Evolutionary conservation across 92 coral and sea anemone species (phyloP).

Genomic region (Pocillopora grandis): DNA sequence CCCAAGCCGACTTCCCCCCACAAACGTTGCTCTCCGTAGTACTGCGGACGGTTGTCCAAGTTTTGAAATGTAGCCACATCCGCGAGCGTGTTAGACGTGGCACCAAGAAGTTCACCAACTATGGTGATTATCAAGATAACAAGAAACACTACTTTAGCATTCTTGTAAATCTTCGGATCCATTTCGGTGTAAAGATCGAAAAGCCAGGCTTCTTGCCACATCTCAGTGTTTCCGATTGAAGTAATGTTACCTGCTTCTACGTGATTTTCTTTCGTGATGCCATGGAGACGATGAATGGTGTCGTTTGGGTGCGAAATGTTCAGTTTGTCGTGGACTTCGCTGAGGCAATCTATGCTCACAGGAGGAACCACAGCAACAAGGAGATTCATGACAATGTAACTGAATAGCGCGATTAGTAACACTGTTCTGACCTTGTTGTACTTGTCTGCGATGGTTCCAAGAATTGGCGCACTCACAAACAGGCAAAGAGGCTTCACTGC

Average conservation of each 20-base stretch:
- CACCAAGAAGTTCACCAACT: slow-evolving; percentile 84
- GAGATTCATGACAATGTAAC: slow-evolving; percentile 72
- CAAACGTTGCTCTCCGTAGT: slow-evolving; percentile 83
- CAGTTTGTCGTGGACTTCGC: slow-evolving; percentile 76
- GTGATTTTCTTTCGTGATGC: not conserved
- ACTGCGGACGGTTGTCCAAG: slow-evolving; percentile 79
- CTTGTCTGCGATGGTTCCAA: slow-evolving; percentile 93
- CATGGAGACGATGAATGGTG: slow-evolving; percentile 25
- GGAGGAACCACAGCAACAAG: slow-evolving; percentile 87
- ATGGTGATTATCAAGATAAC: slow-evolving; percentile 70
- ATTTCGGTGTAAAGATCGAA: slow-evolving; percentile 79
- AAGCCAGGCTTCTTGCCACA: slow-evolving; percentile 84
- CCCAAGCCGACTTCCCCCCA: slow-evolving; percentile 97
- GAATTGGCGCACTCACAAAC: slow-evolving; percentile 83
- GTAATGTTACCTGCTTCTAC: not conserved
- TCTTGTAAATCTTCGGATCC: slow-evolving; percentile 67
- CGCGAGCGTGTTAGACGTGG: slow-evolving; percentile 85
- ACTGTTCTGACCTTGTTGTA: slow-evolving; percentile 78
- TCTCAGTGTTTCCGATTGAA: slow-evolving; percentile 57
- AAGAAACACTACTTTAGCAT: slow-evolving; percentile 72
- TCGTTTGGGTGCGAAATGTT: slow-evolving; percentile 56
- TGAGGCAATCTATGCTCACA: slow-evolving; percentile 71
- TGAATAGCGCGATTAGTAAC: slow-evolving; percentile 70
- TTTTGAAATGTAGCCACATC: slow-evolving; percentile 91
- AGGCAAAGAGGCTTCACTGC: slow-evolving; percentile 83